Evolutionary conservation across 2,888 invertebrate species (phyloP).

Genomic region (Machimus atricapillus): DNA sequence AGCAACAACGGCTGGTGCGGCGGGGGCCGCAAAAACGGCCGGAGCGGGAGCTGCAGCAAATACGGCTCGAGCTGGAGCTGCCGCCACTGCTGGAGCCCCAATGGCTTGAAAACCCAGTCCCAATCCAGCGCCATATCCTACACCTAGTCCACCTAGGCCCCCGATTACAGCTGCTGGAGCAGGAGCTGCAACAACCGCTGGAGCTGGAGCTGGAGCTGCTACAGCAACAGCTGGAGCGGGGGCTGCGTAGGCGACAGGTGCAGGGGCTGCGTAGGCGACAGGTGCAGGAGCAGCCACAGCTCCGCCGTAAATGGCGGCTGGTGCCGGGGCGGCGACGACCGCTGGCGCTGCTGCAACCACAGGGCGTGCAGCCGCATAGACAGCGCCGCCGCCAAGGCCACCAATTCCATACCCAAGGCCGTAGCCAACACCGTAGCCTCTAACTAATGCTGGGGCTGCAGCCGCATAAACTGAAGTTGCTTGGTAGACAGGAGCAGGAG

Average conservation of each 20-base stretch:
- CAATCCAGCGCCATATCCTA: not conserved
- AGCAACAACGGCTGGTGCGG: conserved; percentile 45
- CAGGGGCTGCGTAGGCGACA: not conserved
- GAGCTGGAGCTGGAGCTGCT: not conserved
- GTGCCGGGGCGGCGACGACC: conserved; percentile 34
- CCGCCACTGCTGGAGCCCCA: conserved; percentile 16
- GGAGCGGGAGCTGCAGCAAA: conserved; percentile 46
- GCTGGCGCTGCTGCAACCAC: conserved; percentile 31
- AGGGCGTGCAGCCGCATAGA: not conserved
- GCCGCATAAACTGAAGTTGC: conserved; percentile 36
- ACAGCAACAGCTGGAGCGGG: conserved; percentile 30
- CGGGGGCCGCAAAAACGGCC: conserved; percentile 41
- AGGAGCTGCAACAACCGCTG: conserved; percentile 40
- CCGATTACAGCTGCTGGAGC: conserved; percentile 43
- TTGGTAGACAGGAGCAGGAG: conserved; percentile 36
- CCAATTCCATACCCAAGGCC: not conserved
- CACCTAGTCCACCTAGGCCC: not conserved
- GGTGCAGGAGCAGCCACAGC: conserved; percentile 5
- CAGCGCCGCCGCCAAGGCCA: not conserved
- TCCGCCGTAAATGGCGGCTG: not conserved
- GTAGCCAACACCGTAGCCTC: conserved; percentile 7
- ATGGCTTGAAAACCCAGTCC: not conserved
- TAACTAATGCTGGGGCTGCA: conserved; percentile 15
- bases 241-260: not conserved
- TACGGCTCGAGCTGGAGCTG: conserved; percentile 29